Evolutionary conservation across 2,888 invertebrate genomes (phyloP).

Genomic region (Caradrina clavipalpis): DNA sequence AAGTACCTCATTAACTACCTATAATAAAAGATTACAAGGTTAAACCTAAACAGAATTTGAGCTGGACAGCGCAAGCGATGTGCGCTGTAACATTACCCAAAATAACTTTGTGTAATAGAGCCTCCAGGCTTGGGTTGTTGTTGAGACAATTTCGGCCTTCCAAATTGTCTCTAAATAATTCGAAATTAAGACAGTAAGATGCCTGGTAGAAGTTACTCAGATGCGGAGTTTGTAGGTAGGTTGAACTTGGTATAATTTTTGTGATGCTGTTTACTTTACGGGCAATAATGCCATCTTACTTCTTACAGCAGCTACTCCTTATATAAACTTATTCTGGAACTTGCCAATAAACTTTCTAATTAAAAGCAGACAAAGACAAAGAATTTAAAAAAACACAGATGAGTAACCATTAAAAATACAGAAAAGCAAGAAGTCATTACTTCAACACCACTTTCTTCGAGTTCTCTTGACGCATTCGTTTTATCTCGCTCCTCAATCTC

Average conservation of each 20-base stretch:
- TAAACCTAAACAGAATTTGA: slow-evolving; percentile 42
- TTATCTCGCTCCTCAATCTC: slow-evolving; percentile 39
- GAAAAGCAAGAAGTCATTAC: neutral
- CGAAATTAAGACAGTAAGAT: slow-evolving; percentile 38
- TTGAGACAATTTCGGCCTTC: slow-evolving; percentile 36
- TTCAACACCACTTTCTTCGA: slow-evolving; percentile 11
- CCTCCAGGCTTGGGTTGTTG: slow-evolving; percentile 25
- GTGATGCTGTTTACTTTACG: neutral
- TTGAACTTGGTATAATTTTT: slow-evolving; percentile 12
- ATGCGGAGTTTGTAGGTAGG: slow-evolving; percentile 17
- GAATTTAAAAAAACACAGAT: neutral
- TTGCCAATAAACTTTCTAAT: neutral
- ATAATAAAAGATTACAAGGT: slow-evolving; percentile 1
- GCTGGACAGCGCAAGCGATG: slow-evolving; percentile 32
- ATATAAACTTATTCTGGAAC: neutral
- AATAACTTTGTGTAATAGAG: slow-evolving; percentile 52
- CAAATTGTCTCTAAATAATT: slow-evolving; percentile 48
- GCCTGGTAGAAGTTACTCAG: slow-evolving; percentile 12
- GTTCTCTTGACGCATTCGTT: slow-evolving; percentile 18
- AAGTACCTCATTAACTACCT: neutral
- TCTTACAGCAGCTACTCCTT: neutral
- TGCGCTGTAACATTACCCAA: slow-evolving; percentile 40
- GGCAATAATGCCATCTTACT: neutral
- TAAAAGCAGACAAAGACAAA: neutral
- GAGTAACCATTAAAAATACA: slow-evolving; percentile 11